Conservation (phyloP, 2,797 vertebrate species). For the Pangasius macronema region DNA sequence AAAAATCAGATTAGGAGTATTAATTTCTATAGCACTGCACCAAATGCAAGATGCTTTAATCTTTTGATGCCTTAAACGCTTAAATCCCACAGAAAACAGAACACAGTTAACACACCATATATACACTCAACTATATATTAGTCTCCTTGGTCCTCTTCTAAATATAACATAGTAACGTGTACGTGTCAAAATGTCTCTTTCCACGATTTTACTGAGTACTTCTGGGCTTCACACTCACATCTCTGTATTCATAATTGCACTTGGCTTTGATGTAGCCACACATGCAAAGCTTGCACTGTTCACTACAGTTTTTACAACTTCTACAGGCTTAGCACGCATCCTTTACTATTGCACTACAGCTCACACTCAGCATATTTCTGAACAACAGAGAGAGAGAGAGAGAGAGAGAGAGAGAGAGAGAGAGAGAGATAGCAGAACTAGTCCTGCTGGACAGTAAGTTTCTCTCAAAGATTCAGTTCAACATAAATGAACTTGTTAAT, state of each 20-base stretch:
- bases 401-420: neutral
- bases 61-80: neutral
- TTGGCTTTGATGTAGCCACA: neutral
- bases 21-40: neutral
- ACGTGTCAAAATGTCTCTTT: no score
- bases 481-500: neutral
- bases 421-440: neutral
- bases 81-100: neutral
- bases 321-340: no score
- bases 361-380: neutral
- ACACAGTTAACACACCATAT: neutral
- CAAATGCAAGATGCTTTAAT: neutral
- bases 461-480: neutral
- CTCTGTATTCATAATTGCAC: neutral
- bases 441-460: neutral
- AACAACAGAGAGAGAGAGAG: neutral
- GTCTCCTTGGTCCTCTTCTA: no score
- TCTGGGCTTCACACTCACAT: neutral
- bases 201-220: conserved; percentile 1
- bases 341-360: neutral
- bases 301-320: neutral
- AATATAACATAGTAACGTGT: no score
- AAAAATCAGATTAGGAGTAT: neutral
- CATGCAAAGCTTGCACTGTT: neutral
- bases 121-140: no score